These are phyloP conservation scores for Leucoraja erinaceus DNA, from an alignment of 2,113 vertebrate species.

Conservation along the genomic window DNA sequence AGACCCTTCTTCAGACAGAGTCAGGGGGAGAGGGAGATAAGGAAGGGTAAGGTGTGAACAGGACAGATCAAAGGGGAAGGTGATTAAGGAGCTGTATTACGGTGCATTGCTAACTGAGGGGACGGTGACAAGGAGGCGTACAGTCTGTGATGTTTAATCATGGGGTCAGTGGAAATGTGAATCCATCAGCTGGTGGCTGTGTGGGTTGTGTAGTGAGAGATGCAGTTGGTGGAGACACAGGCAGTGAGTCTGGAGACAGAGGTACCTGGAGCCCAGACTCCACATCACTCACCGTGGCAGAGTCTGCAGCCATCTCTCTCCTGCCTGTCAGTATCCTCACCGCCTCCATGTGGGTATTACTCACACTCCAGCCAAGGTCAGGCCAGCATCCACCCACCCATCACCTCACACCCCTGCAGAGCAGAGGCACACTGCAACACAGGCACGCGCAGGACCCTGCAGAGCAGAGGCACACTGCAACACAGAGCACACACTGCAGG, in stretches of 20 bases:
- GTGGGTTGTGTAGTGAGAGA: background rate
- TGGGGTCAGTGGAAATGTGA: background rate
- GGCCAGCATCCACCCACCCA: background rate
- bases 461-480: too few relatives aligned
- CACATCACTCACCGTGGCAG: background rate
- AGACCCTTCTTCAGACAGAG: too few relatives aligned
- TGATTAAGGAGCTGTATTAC: too few relatives aligned
- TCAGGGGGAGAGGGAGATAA: too few relatives aligned
- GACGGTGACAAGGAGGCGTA: too few relatives aligned
- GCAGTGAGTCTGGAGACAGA: background rate
- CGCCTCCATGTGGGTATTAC: background rate
- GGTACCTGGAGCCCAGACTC: background rate
- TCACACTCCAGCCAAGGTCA: background rate
- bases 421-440: too few relatives aligned
- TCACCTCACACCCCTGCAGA: background rate
- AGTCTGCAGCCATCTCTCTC: background rate
- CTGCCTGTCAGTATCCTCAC: background rate
- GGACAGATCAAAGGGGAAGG: too few relatives aligned
- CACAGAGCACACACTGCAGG: too few relatives aligned
- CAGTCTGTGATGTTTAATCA: too few relatives aligned
- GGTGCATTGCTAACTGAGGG: too few relatives aligned
- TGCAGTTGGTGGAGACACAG: background rate
- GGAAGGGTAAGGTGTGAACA: too few relatives aligned
- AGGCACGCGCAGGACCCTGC: background rate
- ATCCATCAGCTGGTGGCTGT: constrained; percentile 18